These are phyloP conservation scores for Takifugu rubripes DNA, from an alignment of 2,797 vertebrate genomes.

Conservation along the genomic window DNA sequence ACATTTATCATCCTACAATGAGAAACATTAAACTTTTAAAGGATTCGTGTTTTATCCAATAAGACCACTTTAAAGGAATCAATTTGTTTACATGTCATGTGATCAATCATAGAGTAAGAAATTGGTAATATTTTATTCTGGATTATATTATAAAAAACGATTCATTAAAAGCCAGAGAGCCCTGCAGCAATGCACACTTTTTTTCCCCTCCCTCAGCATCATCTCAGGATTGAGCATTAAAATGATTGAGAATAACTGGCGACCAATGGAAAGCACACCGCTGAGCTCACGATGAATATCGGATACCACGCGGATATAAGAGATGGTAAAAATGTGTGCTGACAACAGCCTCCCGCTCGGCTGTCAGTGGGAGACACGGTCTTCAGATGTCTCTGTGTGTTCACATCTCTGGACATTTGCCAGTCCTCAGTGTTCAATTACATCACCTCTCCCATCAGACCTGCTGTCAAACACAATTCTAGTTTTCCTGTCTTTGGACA, in stretches of 20 bases:
- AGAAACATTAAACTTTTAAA: neutral
- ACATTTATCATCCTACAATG: slow-evolving; percentile 15
- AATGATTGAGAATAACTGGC: slow-evolving; percentile 55
- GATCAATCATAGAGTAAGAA: slow-evolving; percentile 40
- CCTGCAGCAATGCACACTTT: slow-evolving; percentile 29
- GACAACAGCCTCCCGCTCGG: slow-evolving; percentile 34
- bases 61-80: slow-evolving; percentile 27
- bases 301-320: slow-evolving; percentile 17
- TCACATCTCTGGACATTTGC: slow-evolving; percentile 43
- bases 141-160: slow-evolving; percentile 23
- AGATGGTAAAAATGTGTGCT: slow-evolving; percentile 41
- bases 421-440: slow-evolving; percentile 52
- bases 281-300: slow-evolving; percentile 48
- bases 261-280: slow-evolving; percentile 53
- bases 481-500: slow-evolving; percentile 33
- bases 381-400: slow-evolving; percentile 52
- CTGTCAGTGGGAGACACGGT: slow-evolving; percentile 34
- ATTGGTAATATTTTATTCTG: slow-evolving; percentile 15
- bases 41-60: slow-evolving; percentile 25
- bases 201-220: slow-evolving; percentile 28
- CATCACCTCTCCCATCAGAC: slow-evolving; percentile 52
- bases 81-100: slow-evolving; percentile 25
- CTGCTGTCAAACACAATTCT: slow-evolving; percentile 55
- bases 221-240: slow-evolving; percentile 49
- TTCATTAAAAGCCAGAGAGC: slow-evolving; percentile 34